Conservation (phyloP, 2,797 vertebrate genomes). For the Silurus lanzhouensis region DNA sequence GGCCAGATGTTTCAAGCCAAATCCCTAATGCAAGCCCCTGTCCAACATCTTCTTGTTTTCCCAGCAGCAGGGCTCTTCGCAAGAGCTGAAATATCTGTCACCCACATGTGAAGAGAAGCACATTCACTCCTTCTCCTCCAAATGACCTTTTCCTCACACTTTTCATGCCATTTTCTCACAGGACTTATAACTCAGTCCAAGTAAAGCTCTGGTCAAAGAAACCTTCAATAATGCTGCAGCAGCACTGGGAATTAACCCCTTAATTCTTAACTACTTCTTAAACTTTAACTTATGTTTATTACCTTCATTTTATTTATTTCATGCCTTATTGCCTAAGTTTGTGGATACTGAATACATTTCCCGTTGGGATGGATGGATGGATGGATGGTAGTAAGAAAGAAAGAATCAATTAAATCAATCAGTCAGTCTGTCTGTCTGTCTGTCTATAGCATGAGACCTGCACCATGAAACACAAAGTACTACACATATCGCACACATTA, state of each 20-base stretch:
- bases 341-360: no score
- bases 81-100: constrained; percentile 64
- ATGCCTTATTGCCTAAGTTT: no score
- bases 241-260: background rate
- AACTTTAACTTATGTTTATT: no score
- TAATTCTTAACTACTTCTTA: no score
- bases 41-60: constrained; percentile 10
- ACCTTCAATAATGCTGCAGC: background rate
- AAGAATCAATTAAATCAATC: no score
- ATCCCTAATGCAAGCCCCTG: constrained; percentile 20
- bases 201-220: constrained; percentile 9
- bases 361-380: no score
- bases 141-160: constrained; percentile 47
- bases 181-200: constrained; percentile 8
- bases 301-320: no score
- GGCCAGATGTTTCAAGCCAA: constrained; percentile 41
- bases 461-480: no score
- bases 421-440: no score
- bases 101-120: constrained; percentile 63
- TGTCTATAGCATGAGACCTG: no score
- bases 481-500: background rate
- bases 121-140: constrained; percentile 25
- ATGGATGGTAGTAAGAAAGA: no score
- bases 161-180: constrained; percentile 23
- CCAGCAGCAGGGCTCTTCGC: constrained; percentile 16